Percentiles rank a stretch among this genome's conserved stretches.
These are phyloP conservation scores for Silurus aristotelis DNA, from an alignment of 2,797 vertebrate species.

Conservation along the genomic window DNA sequence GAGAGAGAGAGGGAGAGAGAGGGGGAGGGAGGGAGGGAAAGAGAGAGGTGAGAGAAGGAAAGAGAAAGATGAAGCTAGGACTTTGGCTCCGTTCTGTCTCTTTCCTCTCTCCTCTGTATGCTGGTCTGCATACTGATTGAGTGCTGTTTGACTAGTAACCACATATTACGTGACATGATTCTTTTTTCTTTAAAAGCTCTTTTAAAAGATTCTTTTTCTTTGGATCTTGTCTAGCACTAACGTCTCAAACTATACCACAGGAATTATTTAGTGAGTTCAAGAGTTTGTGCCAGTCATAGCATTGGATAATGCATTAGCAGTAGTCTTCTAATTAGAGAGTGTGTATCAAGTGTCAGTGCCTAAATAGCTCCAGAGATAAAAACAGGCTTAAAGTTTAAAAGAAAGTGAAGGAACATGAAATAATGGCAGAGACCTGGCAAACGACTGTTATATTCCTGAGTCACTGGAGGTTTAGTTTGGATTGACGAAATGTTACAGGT, in stretches of 20 bases:
- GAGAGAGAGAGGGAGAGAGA: slow-evolving; percentile 55
- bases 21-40: slow-evolving; percentile 46
- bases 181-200: neutral
- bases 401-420: neutral
- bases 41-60: slow-evolving; percentile 40
- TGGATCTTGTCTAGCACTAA: neutral
- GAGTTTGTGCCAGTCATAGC: neutral
- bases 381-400: neutral
- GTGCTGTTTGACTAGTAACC: slow-evolving; percentile 39
- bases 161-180: neutral
- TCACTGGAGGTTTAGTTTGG: neutral
- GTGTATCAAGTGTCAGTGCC: neutral
- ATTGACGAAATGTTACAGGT: no score
- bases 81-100: slow-evolving; percentile 55
- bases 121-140: slow-evolving; percentile 26
- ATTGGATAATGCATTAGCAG: neutral
- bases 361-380: neutral
- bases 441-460: neutral
- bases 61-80: slow-evolving; percentile 59
- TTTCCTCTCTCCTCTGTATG: slow-evolving; percentile 14
- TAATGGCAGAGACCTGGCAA: neutral
- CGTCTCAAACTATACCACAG: neutral
- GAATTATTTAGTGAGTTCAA: neutral
- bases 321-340: neutral
- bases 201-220: neutral